Evolutionary conservation across 1,140 invertebrate species (phyloP).

Genomic region (Brachionus angularis): DNA sequence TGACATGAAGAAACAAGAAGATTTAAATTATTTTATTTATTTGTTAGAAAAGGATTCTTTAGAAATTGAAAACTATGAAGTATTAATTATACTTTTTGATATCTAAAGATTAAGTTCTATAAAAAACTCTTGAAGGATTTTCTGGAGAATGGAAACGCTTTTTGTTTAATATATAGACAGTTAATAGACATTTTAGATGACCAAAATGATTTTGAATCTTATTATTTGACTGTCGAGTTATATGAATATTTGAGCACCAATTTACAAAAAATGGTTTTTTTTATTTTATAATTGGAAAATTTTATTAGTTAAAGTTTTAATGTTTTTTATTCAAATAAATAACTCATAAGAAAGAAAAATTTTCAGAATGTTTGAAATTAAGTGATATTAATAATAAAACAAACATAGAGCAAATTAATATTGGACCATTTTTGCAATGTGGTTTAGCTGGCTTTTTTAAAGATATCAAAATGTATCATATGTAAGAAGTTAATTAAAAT

Average conservation of each 20-base stretch:
- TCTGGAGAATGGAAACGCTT: background rate
- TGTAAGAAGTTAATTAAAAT: too few species aligned
- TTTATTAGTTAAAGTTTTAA: too few species aligned
- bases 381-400: background rate
- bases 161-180: constrained; percentile 5
- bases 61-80: constrained; percentile 11
- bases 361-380: background rate
- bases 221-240: constrained; percentile 14
- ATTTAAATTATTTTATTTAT: constrained; percentile 24
- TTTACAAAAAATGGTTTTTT: too few species aligned
- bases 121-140: background rate
- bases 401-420: constrained; percentile 2
- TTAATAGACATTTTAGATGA: constrained; percentile 30
- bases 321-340: background rate
- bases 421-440: background rate
- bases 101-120: background rate
- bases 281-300: too few species aligned
- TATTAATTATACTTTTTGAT: background rate
- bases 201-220: constrained; percentile 29
- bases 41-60: constrained; percentile 19
- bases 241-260: background rate
- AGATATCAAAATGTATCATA: constrained; percentile 31
- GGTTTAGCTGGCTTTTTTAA: constrained; percentile 7
- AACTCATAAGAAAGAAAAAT: constrained; percentile 13
- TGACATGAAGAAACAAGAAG: background rate